A percentile compares a stretch with the other conserved stretches of the same genome.
These are phyloP conservation scores for Panzeria rudis DNA, from an alignment of 2,888 invertebrate species.

Conservation along the genomic window DNA sequence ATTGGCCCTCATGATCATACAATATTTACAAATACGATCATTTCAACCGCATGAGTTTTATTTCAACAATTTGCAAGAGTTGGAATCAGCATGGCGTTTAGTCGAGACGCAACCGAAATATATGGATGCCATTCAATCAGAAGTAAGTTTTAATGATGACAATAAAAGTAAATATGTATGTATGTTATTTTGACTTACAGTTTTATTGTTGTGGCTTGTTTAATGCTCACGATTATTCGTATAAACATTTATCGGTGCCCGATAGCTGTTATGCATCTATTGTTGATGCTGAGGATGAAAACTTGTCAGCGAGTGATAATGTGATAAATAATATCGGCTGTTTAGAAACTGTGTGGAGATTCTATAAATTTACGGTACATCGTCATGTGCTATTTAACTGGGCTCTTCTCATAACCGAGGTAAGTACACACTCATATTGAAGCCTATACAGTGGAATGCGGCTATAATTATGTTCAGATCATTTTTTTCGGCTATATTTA, in stretches of 20 bases:
- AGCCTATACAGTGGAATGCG: neutral
- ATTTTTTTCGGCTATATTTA: too few species aligned
- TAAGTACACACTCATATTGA: constrained; percentile 30
- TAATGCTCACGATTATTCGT: constrained; percentile 76
- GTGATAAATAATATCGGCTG: constrained; percentile 75
- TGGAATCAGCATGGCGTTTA: constrained; percentile 78
- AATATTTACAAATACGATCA: constrained; percentile 78
- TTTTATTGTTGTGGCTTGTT: constrained; percentile 78
- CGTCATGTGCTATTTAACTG: constrained; percentile 79
- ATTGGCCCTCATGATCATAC: constrained; percentile 76
- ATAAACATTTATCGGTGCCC: constrained; percentile 75
- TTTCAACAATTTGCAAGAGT: constrained; percentile 74
- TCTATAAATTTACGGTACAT: constrained; percentile 74
- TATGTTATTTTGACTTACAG: constrained; percentile 49
- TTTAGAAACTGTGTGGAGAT: constrained; percentile 75
- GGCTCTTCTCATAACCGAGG: constrained; percentile 73
- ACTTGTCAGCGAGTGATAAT: neutral
- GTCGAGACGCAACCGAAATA: constrained; percentile 74
- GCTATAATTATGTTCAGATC: neutral
- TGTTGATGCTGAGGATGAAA: constrained; percentile 35
- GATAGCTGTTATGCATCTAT: constrained; percentile 76
- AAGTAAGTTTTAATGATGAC: constrained; percentile 36
- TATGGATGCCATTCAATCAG: constrained; percentile 74
- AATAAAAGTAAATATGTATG: neutral
- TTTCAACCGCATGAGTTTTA: constrained; percentile 76